A percentile compares a stretch with the other conserved stretches of the same genome.
These are phyloP conservation scores for Cebidichthys violaceus DNA, from an alignment of 2,113 vertebrate genomes.

Conservation along the genomic window DNA sequence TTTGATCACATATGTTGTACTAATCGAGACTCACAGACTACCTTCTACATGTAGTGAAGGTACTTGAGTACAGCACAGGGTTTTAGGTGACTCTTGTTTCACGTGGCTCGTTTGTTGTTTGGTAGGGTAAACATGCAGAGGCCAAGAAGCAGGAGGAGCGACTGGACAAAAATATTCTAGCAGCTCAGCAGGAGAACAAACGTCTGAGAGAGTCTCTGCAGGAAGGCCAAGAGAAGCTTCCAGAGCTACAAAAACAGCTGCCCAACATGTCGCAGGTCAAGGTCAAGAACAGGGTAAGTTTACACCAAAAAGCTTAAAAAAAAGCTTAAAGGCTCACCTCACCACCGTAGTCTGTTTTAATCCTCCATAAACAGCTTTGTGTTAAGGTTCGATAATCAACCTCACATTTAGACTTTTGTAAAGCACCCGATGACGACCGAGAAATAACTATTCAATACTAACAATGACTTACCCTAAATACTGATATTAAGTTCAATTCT, in stretches of 20 bases:
- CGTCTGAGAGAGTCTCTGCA: conserved; percentile 82
- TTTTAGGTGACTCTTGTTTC: not conserved
- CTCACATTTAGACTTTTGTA: too few relatives aligned
- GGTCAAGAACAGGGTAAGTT: conserved; percentile 57
- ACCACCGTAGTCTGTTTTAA: too few relatives aligned
- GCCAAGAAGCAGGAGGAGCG: conserved; percentile 81
- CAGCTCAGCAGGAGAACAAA: conserved; percentile 84
- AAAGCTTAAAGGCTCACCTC: too few relatives aligned
- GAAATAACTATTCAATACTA: too few relatives aligned
- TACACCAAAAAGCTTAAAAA: too few relatives aligned
- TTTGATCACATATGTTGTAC: not conserved
- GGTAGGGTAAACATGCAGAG: conserved; percentile 87
- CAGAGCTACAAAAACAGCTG: conserved; percentile 79
- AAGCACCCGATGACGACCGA: too few relatives aligned
- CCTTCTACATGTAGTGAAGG: not conserved
- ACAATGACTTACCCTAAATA: too few relatives aligned
- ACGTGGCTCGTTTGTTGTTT: not conserved
- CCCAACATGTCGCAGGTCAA: not conserved
- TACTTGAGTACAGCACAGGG: not conserved
- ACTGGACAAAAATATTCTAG: conserved; percentile 81
- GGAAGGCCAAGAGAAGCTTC: conserved; percentile 81
- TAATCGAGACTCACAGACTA: not conserved
- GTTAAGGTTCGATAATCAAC: too few relatives aligned
- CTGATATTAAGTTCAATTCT: too few relatives aligned
- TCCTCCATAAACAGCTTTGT: too few relatives aligned